Conservation (phyloP, 2,797 vertebrate genomes). For the Brachymystax lenok region DNA sequence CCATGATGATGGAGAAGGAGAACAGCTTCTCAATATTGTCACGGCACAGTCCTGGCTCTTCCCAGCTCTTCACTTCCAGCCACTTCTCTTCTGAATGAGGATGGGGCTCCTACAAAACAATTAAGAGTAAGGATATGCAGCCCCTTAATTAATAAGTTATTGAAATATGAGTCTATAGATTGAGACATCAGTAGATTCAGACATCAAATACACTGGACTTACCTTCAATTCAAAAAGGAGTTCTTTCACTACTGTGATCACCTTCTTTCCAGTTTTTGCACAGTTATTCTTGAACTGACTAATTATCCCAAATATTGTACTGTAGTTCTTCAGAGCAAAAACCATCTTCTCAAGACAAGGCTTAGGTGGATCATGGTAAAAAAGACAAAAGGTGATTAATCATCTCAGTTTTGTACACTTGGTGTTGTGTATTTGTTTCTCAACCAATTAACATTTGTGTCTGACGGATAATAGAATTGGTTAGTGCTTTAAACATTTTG, state of each 20-base stretch:
- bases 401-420: background rate
- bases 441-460: background rate
- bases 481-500: background rate
- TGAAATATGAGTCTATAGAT: background rate
- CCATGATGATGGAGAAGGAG: slow-evolving; percentile 76
- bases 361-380: slow-evolving; percentile 48
- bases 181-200: background rate
- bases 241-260: slow-evolving; percentile 34
- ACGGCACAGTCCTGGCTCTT: slow-evolving; percentile 37
- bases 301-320: slow-evolving; percentile 32
- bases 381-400: slow-evolving; percentile 6
- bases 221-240: slow-evolving; percentile 7
- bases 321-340: slow-evolving; percentile 59
- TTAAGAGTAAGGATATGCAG: background rate
- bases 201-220: background rate
- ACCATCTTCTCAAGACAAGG: slow-evolving; percentile 65
- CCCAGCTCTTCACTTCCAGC: rapidly evolving
- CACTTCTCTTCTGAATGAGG: background rate
- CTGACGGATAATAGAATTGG: background rate
- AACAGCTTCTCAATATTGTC: slow-evolving; percentile 72
- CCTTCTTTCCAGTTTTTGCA: slow-evolving; percentile 6
- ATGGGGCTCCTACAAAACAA: slow-evolving; percentile 24
- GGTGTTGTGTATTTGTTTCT: background rate
- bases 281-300: slow-evolving; percentile 43
- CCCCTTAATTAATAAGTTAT: background rate